Evolutionary conservation across 2,888 invertebrate species (phyloP).

Genomic region (Eristalinus aeneus): DNA sequence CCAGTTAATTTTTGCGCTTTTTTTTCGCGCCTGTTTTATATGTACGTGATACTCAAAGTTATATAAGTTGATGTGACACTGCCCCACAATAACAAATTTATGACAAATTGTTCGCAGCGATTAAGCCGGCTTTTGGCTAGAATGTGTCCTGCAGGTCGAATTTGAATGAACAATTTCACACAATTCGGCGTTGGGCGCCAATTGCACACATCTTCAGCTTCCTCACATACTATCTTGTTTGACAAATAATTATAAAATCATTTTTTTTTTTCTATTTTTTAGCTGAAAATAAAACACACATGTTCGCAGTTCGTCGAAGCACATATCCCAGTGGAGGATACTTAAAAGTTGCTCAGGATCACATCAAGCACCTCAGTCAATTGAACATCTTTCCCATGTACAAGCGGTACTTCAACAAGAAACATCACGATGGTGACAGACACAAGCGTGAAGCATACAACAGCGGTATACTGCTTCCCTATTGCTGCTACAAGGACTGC

Average conservation of each 20-base stretch:
- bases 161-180: background rate
- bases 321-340: conserved; percentile 78
- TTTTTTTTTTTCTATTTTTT: conserved; percentile 59
- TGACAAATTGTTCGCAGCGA: background rate
- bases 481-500: conserved; percentile 77
- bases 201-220: too few relatives aligned
- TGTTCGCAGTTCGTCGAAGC: conserved; percentile 74
- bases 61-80: conserved; percentile 38
- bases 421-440: conserved; percentile 73
- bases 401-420: conserved; percentile 73
- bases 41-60: conserved; percentile 1
- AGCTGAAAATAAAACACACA: conserved; percentile 75
- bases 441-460: conserved; percentile 74
- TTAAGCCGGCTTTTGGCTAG: too few relatives aligned
- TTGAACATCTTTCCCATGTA: conserved; percentile 76
- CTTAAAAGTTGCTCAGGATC: conserved; percentile 76
- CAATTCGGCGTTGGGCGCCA: too few relatives aligned
- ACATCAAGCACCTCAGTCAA: conserved; percentile 75
- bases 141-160: too few relatives aligned
- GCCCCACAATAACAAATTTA: background rate
- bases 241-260: background rate
- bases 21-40: background rate
- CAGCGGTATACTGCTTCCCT: conserved; percentile 75
- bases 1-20: conserved; percentile 10
- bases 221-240: too few relatives aligned